phyloP scores from a whole-genome alignment of 1,140 invertebrate species.

The Lithobius niger region DNA sequence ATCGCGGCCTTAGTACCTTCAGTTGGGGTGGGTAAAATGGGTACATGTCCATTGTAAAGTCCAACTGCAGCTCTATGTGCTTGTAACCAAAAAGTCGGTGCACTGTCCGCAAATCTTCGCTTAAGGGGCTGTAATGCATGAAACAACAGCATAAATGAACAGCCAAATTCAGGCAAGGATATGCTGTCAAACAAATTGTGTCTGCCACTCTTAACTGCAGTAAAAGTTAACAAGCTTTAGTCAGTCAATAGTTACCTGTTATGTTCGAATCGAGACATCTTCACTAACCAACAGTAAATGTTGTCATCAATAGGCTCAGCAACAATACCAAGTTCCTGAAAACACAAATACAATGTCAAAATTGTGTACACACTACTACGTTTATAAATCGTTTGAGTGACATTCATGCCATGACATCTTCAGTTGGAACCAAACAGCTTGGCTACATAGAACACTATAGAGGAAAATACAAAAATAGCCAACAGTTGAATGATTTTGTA shows the following conservation, averaged over 20 bases:
- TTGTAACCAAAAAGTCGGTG: constrained; percentile 24
- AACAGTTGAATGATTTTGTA: too few relatives aligned
- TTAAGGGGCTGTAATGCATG: not conserved
- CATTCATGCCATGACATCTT: too few relatives aligned
- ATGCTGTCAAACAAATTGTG: too few relatives aligned
- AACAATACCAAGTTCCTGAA: constrained; percentile 21
- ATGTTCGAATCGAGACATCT: constrained; percentile 24
- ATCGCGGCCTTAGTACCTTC: constrained; percentile 27
- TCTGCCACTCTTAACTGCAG: too few relatives aligned
- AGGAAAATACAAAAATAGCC: too few relatives aligned
- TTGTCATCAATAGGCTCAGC: constrained; percentile 30
- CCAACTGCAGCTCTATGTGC: constrained; percentile 28
- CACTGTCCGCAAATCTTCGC: constrained; percentile 22
- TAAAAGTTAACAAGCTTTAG: too few relatives aligned
- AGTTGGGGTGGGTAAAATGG: constrained; percentile 31
- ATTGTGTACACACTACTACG: not conserved
- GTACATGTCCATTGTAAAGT: constrained; percentile 30
- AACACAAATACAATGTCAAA: not conserved
- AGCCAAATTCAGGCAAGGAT: not conserved
- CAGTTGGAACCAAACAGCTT: too few relatives aligned
- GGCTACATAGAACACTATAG: too few relatives aligned
- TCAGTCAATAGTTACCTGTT: constrained; percentile 20
- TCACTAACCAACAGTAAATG: constrained; percentile 29
- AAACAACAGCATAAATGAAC: not conserved
- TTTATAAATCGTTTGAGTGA: not conserved